A percentile compares a stretch with the other conserved stretches of the same genome.
phyloP scores from a whole-genome alignment of 2,113 vertebrate genomes.

The Chlorodrepanis virens region DNA sequence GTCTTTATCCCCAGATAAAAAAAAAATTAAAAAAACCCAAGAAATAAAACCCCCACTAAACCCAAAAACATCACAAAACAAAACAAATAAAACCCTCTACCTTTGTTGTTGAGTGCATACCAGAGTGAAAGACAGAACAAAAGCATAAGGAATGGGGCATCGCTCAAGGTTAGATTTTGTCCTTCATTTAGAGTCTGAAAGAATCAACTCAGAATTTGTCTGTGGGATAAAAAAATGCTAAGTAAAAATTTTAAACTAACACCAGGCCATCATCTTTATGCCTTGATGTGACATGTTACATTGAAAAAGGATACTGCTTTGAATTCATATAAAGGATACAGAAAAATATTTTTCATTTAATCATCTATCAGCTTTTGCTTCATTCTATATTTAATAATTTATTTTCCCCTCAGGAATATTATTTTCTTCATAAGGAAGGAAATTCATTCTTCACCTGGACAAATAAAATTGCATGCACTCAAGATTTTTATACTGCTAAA shows the following conservation, averaged over 20 bases:
- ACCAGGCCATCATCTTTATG: background rate
- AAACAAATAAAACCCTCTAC: fast-evolving
- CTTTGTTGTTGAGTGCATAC: background rate
- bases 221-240: background rate
- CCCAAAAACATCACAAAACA: background rate
- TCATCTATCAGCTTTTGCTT: background rate
- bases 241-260: background rate
- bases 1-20: background rate
- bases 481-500: background rate
- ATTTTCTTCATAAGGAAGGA: background rate
- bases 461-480: background rate
- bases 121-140: background rate
- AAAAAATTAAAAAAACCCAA: background rate
- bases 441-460: background rate
- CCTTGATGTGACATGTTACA: background rate
- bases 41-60: background rate
- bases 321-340: background rate
- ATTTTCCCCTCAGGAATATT: background rate
- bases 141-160: background rate
- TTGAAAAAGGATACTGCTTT: background rate
- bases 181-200: background rate
- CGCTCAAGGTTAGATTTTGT: background rate
- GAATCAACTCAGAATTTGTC: background rate
- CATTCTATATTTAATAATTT: background rate
- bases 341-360: background rate